Percentiles rank a stretch among this genome's conserved stretches.
Conservation (phyloP, 1,140 invertebrate genomes). For the Neuroterus valhalla region DNA sequence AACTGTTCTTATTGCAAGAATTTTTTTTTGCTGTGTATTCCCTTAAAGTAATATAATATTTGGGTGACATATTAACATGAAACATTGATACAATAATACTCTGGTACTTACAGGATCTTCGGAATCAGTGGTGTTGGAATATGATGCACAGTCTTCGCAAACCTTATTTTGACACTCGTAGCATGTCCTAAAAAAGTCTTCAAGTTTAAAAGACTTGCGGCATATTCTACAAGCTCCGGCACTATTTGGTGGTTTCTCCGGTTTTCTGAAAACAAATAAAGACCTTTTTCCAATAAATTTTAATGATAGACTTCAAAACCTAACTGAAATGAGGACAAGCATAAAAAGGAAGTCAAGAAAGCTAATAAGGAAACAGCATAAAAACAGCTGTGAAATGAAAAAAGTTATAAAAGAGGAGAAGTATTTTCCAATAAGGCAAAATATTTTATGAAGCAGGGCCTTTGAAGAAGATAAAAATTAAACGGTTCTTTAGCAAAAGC, state of each 20-base stretch:
- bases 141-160: conserved; percentile 93
- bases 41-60: no score
- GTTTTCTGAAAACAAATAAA: conserved; percentile 68
- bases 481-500: conserved; percentile 3
- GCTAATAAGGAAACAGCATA: neutral
- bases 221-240: conserved; percentile 89
- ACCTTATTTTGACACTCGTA: conserved; percentile 91
- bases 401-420: neutral
- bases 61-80: no score
- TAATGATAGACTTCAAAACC: neutral
- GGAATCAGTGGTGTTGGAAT: conserved; percentile 87
- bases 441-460: neutral
- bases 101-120: conserved; percentile 82
- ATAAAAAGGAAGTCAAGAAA: neutral
- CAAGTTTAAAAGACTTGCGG: conserved; percentile 89
- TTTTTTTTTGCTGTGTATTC: no score
- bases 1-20: no score
- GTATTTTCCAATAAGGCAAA: neutral
- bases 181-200: conserved; percentile 89
- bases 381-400: neutral
- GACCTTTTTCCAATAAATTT: neutral
- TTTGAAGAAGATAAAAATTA: conserved; percentile 24
- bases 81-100: conserved; percentile 17
- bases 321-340: neutral
- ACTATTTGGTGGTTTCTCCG: conserved; percentile 82